phyloP scores from a whole-genome alignment of 2,113 vertebrate genomes.

The Centropus unirufus region DNA sequence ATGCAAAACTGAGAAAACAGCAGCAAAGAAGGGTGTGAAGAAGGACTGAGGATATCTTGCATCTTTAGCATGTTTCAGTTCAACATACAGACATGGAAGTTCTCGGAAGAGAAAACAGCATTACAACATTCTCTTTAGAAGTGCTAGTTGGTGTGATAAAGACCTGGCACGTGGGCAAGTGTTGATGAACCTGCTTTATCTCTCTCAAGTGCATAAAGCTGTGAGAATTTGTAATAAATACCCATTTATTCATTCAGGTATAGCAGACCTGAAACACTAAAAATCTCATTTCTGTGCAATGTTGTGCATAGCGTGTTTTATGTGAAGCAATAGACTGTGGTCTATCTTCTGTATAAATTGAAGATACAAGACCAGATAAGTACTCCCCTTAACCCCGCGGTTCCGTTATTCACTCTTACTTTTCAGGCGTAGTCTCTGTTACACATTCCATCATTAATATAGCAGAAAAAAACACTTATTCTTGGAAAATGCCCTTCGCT shows the following conservation, averaged over 20 bases:
- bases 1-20: not conserved
- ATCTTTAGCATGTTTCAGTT: not conserved
- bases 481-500: constrained; percentile 26
- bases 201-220: constrained; percentile 22
- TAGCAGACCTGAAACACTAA: not conserved
- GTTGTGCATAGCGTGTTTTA: not conserved
- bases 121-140: not conserved
- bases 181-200: constrained; percentile 32
- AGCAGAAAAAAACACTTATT: constrained; percentile 64
- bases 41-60: not conserved
- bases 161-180: not conserved
- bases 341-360: not conserved
- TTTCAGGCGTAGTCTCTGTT: constrained; percentile 40
- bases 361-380: constrained; percentile 9
- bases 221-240: constrained; percentile 43
- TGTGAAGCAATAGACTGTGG: not conserved
- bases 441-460: constrained; percentile 54
- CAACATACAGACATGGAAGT: not conserved
- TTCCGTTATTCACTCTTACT: not conserved
- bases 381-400: constrained; percentile 7
- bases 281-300: not conserved
- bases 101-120: not conserved
- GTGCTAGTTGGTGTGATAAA: constrained; percentile 3
- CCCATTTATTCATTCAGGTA: constrained; percentile 25
- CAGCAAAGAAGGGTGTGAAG: not conserved